Conservation (phyloP, 2,113 vertebrate species). For the Sciurus niger region DNA sequence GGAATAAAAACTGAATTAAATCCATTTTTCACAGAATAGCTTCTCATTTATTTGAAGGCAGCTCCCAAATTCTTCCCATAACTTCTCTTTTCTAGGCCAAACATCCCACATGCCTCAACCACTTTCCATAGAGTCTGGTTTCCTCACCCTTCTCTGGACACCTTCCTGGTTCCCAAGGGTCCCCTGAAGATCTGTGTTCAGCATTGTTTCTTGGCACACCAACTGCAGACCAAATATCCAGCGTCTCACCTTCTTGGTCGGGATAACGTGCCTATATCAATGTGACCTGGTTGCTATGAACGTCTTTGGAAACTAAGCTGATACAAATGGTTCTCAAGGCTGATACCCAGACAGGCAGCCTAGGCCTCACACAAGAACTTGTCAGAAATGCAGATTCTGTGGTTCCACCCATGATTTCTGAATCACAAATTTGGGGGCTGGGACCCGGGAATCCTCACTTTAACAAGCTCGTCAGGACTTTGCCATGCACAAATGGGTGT, state of each 20-base stretch:
- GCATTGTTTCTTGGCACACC: neutral
- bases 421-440: neutral
- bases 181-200: neutral
- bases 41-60: neutral
- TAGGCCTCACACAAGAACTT: neutral
- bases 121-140: neutral
- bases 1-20: constrained; percentile 18
- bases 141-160: neutral
- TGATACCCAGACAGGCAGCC: too few species aligned
- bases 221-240: fast-evolving
- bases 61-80: constrained; percentile 39
- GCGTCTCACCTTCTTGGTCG: neutral
- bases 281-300: neutral
- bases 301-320: neutral
- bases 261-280: neutral
- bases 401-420: neutral
- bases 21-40: neutral
- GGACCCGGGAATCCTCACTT: neutral
- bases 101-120: neutral
- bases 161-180: neutral
- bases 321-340: neutral
- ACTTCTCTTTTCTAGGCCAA: neutral
- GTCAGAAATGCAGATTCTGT: neutral
- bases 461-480: neutral
- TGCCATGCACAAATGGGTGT: neutral